Evolutionary conservation across 2,888 invertebrate species (phyloP).

Genomic region (Macropis europaea): DNA sequence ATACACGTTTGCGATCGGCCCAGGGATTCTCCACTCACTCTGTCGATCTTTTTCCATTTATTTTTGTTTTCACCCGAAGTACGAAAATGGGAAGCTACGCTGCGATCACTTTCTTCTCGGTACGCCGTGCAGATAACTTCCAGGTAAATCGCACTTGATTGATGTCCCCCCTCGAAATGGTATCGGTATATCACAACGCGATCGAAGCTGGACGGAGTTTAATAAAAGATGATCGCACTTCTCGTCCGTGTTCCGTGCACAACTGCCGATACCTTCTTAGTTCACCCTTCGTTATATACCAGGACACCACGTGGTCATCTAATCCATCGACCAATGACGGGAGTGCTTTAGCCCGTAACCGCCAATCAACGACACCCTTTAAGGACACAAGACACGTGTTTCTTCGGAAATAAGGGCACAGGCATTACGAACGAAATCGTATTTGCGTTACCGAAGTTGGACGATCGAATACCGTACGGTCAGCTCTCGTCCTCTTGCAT

Average conservation of each 20-base stretch:
- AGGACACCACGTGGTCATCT: constrained; percentile 78
- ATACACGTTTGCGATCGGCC: background rate
- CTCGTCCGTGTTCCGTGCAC: constrained; percentile 68
- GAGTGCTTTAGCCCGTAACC: constrained; percentile 53
- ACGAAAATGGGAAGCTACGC: background rate
- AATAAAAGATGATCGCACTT: constrained; percentile 60
- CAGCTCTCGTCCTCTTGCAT: constrained; percentile 19
- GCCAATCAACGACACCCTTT: constrained; percentile 69
- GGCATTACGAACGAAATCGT: constrained; percentile 68
- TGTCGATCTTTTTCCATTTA: background rate
- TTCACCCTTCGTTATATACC: constrained; percentile 78
- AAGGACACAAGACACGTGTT: constrained; percentile 71
- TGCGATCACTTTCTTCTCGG: background rate
- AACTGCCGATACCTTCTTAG: constrained; percentile 75
- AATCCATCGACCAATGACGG: constrained; percentile 76
- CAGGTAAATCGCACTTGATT: constrained; percentile 39
- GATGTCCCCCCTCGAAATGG: constrained; percentile 9
- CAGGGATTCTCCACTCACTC: constrained; percentile 15
- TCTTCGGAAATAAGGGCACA: constrained; percentile 74
- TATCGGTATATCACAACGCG: constrained; percentile 46
- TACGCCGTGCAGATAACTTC: background rate
- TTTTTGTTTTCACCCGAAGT: constrained; percentile 11
- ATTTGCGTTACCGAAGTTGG: constrained; percentile 63
- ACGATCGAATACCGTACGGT: constrained; percentile 57
- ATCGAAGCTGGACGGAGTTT: constrained; percentile 27